phyloP scores from a whole-genome alignment of 2,797 vertebrate species.

The Mormyrus hasselquistii region DNA sequence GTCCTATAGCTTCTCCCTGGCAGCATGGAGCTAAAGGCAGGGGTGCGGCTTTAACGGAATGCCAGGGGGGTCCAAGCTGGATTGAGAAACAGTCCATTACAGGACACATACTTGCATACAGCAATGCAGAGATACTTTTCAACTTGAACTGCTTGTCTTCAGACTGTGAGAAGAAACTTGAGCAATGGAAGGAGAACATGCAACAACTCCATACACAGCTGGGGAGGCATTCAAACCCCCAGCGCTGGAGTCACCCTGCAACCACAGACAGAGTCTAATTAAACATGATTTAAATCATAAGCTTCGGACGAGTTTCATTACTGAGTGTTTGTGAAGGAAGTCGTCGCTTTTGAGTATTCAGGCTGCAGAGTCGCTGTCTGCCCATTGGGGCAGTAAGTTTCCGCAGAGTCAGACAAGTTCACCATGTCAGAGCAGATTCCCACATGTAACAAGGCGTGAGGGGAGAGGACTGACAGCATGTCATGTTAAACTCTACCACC shows the following conservation, averaged over 20 bases:
- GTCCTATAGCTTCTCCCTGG: neutral
- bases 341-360: neutral
- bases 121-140: neutral
- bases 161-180: neutral
- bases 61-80: neutral
- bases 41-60: neutral
- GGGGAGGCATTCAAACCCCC: neutral
- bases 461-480: neutral
- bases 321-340: neutral
- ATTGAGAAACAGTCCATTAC: neutral
- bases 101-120: neutral
- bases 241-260: neutral
- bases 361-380: neutral
- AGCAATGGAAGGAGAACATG: neutral
- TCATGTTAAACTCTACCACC: neutral
- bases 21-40: neutral
- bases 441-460: neutral
- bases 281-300: neutral
- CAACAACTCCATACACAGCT: neutral
- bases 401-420: neutral
- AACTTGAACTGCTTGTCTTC: neutral
- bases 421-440: neutral
- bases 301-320: neutral
- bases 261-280: neutral
- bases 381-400: neutral